Evolutionary conservation across 2,797 vertebrate genomes (phyloP), one percentile per base, ranked within the genome.

Genomic region (Platalea minor): DNA sequence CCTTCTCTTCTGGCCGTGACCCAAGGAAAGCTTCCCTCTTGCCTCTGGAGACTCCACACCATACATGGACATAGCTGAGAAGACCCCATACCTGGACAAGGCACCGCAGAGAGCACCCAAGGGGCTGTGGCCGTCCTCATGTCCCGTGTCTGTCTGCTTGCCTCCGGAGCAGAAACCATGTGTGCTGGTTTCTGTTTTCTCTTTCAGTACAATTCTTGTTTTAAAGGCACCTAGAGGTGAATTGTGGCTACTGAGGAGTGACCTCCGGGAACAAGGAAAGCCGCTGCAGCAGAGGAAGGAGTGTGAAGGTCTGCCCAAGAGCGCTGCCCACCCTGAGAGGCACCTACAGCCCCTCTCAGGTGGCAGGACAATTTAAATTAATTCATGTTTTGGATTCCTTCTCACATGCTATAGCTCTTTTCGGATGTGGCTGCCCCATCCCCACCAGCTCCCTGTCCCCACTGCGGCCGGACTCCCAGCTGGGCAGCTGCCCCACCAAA

Each of bases 61-160:
- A 0, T 35, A 35, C 35, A 13, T 0, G 1, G 35, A 18, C 33
- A 28, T 11, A 60, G 37, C 12, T 57, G n/a, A 86, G n/a, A 65
- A 50, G 69, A 33, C 25, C 25, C 15, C 9, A 41, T 43, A 8
- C 43, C 17, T 17, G 13, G 18, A 29, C 3, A 5, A 73, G 35
- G 35, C 0, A 1, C 64, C 53, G 7, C 12, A 21, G 45, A 74
- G 24, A 59, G 21, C 26, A 74, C 41, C 28, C 1, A 3, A 70
- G 7, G 4, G 21, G 12, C 23, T 0, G 0, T 12, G 51, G 17
- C 29, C 0, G 1, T 51, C 72, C 11, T 73, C 63, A 33, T 1
- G 13, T 57, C 8, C 5, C 61, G 41, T 0, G 0, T 0, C 0
- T 9, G 37, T 33, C 28, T 2, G 0, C 29, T 56, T 77, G 45